Base-by-base conservation (phyloP, 2,888 invertebrate species). In the Tiphia femorata region DNA sequence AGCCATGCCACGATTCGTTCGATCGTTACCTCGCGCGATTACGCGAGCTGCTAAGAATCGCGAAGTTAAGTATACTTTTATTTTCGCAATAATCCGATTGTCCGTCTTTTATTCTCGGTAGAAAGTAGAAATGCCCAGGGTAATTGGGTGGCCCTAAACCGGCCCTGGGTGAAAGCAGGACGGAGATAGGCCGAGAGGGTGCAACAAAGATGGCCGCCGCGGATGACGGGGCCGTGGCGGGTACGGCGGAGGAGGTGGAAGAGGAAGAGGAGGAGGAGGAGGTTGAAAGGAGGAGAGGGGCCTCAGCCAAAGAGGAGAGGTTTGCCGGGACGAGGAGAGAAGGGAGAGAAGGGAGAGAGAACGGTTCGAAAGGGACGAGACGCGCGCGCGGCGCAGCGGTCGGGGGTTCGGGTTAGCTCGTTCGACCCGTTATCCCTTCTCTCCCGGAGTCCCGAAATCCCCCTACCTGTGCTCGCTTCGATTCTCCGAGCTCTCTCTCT, bases 391-490 rank as follows among this genome's bases (percentile, higher is more conserved):
- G 70, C 64, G n/a, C n/a, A n/a, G n/a, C n/a, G n/a, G n/a, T 72
- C 66, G 70, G 78, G 72, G 73, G 76, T 77, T 79, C 75, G 79
- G 80, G 79, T 80, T 81, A 81, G 83, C 82, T 83, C 81, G 82
- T 83, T 82, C 82, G 83, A 82, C 82, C 83, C 83, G 83, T 82
- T 81, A 80, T 79, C 80, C 81, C 79, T 73, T 69, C 79, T 72
- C 74, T 70, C 68, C 58, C 66, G 33, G 51, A 54, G 54, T 56
- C 52, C 58, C 58, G 62, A 61, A 62, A 65, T 46, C 63, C 59
- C 72, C 71, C 76, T 71, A 76, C 75, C 72, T 73, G 72, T 68
- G 70, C 77, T 72, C 72, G 72, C 73, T 71, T 75, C 73, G 72
- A 74, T 73, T 70, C 73, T 64, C 71, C 74, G 64, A 65, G 66